Base-by-base conservation (phyloP, 2,797 vertebrate species). In the Sebastes vulpes region DNA sequence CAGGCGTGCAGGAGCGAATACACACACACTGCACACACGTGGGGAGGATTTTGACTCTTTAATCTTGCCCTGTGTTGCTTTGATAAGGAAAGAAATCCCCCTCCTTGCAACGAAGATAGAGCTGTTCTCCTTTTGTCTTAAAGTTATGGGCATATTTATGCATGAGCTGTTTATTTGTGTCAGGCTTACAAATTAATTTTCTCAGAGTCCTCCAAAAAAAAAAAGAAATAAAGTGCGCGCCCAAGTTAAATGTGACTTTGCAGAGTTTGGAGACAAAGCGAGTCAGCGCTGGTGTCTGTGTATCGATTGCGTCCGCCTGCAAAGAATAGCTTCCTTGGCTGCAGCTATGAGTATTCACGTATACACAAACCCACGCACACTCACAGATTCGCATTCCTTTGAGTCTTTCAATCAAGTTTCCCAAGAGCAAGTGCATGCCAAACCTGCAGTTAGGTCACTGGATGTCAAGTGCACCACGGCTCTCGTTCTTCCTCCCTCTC, bases 11-110 rank as follows among this genome's bases (percentile, higher is more conserved):
- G 83, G 50, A 90, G 80, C 64, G 73, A 92, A 93, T 76, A 90
- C 83, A 78, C 86, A 87, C 66, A 73, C 32, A 35, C 64, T 3
- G 84, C 72, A 69, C 86, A 83, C 91, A 92, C 81, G 71, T 88
- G 65, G 83, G 89, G 93, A 90, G 94, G 94, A 94, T 95, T 95
- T 94, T 93, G 93, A 92, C 92, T 93, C 92, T 92, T 92, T 95
- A 95, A 95, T 95, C 94, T 94, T 92, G 90, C 92, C 91, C 94
- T 95, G 94, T 94, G 90, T 91, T 85, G 91, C 94, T 91, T 94
- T 94, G 95, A 95, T 95, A 96, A 95, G 93, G 83, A 92, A 84
- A 90, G 79, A 92, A 94, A 93, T 91, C 91, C 90, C 88, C 89
- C 85, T 46, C 88, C 82, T 88, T 92, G 87, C 91, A 83, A 89